Evolutionary conservation across 2,797 vertebrate species (phyloP), one percentile per base, ranked within the genome.

Genomic region (Phoxinus dragarum): DNA sequence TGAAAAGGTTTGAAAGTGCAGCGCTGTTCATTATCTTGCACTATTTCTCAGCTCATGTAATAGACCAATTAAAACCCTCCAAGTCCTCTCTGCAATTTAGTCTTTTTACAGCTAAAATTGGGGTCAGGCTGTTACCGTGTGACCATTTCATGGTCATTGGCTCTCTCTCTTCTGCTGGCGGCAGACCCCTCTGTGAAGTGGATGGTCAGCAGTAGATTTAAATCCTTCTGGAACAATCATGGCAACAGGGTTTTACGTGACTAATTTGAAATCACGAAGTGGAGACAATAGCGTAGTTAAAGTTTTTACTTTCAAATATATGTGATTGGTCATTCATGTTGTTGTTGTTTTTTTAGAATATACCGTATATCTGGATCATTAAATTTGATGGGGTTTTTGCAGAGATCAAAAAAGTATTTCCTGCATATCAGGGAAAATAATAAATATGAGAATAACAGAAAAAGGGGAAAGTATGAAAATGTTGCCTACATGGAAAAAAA

Each of bases 61-160:
- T 59, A 68, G 80, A 86, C 61, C 82, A 81, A 42, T 87, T 69
- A 88, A 77, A 86, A 81, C 36, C 76, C 67, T 75, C 86, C 68
- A 77, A 52, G 49, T 83, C 84, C 87, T 82, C 8, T 83, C 52
- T 68, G 75, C n/a, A 86, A 90, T 91, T 90, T 84, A 87, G 56
- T 88, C 66, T 81, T 89, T 88, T 89, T 82, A 89, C 72, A 78
- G 86, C 88, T 87, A 81, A 84, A 88, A 90, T 89, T 86, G 64
- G 74, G n/a, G 68, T 91, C 86, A 86, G 40, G 54, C 76, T 80
- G 86, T 84, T 86, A 77, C 74, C 38, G 38, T 52, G 68, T 87
- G 73, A 86, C 78, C 85, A 84, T 88, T 92, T 89, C 66, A 74
- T 84, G 87, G 49, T 64, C 85, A 61, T 86, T 89, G 84, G 81